A percentile compares a stretch with the other conserved stretches of the same genome.
phyloP scores from a whole-genome alignment of 2,888 invertebrate genomes.

The Didymodactylos carnosus region DNA sequence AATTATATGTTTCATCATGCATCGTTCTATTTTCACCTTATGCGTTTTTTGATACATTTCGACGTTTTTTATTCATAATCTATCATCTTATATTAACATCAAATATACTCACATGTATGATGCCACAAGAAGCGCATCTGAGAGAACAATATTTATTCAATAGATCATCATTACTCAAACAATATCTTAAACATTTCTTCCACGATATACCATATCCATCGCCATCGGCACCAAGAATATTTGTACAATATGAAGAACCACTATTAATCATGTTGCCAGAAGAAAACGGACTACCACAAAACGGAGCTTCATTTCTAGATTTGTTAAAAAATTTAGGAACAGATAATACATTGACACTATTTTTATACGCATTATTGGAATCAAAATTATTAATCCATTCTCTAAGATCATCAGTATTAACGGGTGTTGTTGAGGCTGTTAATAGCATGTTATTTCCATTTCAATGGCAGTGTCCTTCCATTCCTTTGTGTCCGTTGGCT shows the following conservation, averaged over 20 bases:
- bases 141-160: too few relatives aligned
- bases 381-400: conserved; percentile 93
- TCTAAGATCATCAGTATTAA: conserved; percentile 72
- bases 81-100: conserved; percentile 54
- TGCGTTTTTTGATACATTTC: conserved; percentile 94
- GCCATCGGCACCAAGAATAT: conserved; percentile 61
- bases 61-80: conserved; percentile 67
- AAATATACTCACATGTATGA: conserved; percentile 29
- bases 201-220: conserved; percentile 92
- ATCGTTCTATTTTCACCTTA: conserved; percentile 83
- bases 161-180: conserved; percentile 27
- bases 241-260: conserved; percentile 38
- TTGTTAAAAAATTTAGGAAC: conserved; percentile 71
- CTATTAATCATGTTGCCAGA: conserved; percentile 11
- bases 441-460: conserved; percentile 78
- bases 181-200: conserved; percentile 69
- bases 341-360: conserved; percentile 71
- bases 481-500: conserved; percentile 86
- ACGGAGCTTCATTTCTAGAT: conserved; percentile 80
- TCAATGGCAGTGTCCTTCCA: conserved; percentile 98
- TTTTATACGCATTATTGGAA: conserved; percentile 73
- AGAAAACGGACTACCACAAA: conserved; percentile 30
- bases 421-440: conserved; percentile 87
- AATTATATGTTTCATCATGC: conserved; percentile 68
- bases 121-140: too few relatives aligned